Percentiles rank a stretch among this genome's conserved stretches.
Conservation (phyloP, 2,113 vertebrate genomes). For the Paralichthys olivaceus region DNA sequence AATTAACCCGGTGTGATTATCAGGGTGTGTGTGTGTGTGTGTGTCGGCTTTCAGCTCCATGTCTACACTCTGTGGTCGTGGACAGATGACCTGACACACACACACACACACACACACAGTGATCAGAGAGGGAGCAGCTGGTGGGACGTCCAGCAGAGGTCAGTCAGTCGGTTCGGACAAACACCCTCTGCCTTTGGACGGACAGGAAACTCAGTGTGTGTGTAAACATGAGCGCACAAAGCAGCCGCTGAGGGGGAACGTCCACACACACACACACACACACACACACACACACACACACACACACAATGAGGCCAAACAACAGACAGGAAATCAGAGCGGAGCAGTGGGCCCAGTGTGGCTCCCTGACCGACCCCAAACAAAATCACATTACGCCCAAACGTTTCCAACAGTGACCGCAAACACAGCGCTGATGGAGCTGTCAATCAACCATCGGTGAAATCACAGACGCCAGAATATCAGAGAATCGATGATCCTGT, state of each 20-base stretch:
- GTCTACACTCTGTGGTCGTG: background rate
- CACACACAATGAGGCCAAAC: slow-evolving; percentile 51
- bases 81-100: slow-evolving; percentile 1
- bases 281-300: slow-evolving; percentile 25
- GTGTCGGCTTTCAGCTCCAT: slow-evolving; percentile 17
- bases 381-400: slow-evolving; percentile 32
- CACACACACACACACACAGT: slow-evolving; percentile 9
- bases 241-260: slow-evolving; percentile 82
- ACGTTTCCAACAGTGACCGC: slow-evolving; percentile 47
- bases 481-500: no score
- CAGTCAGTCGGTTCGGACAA: slow-evolving; percentile 60
- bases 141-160: slow-evolving; percentile 80
- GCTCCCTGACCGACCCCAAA: slow-evolving; percentile 51
- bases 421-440: slow-evolving; percentile 48
- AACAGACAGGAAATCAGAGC: slow-evolving; percentile 69
- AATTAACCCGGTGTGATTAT: slow-evolving; percentile 43
- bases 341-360: slow-evolving; percentile 18
- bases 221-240: slow-evolving; percentile 87
- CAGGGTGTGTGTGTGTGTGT: slow-evolving; percentile 22
- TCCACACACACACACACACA: slow-evolving; percentile 35
- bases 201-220: slow-evolving; percentile 88
- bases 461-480: no score
- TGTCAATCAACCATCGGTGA: slow-evolving; percentile 53
- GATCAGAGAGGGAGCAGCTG: slow-evolving; percentile 85
- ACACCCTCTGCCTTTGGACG: slow-evolving; percentile 77